Base-by-base conservation (phyloP, 2,113 vertebrate genomes). In the Recurvirostra avosetta region DNA sequence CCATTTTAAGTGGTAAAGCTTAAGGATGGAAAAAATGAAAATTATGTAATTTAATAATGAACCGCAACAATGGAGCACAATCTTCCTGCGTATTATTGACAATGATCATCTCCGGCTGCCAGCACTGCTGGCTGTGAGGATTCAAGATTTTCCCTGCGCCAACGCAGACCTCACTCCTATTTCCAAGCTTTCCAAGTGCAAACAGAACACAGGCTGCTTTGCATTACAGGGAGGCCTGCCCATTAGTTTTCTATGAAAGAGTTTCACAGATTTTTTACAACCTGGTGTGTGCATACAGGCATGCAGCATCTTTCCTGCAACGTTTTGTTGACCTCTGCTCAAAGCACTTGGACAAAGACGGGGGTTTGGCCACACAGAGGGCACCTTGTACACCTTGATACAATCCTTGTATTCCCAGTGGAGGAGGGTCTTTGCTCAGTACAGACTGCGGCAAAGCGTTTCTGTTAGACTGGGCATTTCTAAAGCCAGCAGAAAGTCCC, bases 11-110 rank as follows among this genome's bases (percentile, higher is more conserved):
- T 97, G 97, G 97, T 95, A 96, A 98, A 92, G 88, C 91, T 91
- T 82, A 96, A 90, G 94, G 95, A 97, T 83, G 95, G 97, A 97
- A 98, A 98, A 98, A 96, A 98, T 97, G 96, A 97, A 97, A 97
- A 98, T 98, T 91, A 96, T 93, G 96, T 97, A 97, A 98, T 97
- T 96, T 72, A 98, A 98, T 96, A 98, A 97, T 47, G 92, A 97
- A 92, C 94, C 81, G 75, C 74, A 91, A 98, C 95, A 97, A 97
- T 97, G 88, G 96, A 95, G 94, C 59, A 26, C 92, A 93, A 92
- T 96, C 96, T 97, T 97, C 92, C 97, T 94, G 84, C 34, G 7
- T 32, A 85, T 97, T 96, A 93, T 86, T 97, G 96, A 96, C 59
- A 75, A 93, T 94, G 96, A 97, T 89, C 63, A 82, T 97, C 93